These are phyloP conservation scores for Dasypus novemcinctus DNA, from an alignment of 2,113 vertebrate genomes.

Conservation along the genomic window DNA sequence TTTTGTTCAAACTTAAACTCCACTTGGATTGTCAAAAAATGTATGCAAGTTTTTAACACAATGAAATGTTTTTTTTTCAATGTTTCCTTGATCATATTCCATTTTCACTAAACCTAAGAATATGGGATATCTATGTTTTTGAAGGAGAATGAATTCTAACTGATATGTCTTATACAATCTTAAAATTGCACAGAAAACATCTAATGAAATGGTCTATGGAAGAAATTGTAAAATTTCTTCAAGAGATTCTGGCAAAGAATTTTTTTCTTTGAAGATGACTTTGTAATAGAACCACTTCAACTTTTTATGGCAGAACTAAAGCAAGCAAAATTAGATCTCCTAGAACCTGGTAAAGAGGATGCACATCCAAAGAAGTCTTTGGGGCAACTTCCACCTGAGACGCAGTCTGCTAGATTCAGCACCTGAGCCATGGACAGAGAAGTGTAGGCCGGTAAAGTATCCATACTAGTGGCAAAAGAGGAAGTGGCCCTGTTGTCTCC, in stretches of 20 bases:
- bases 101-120: conserved; percentile 96
- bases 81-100: conserved; percentile 99
- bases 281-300: conserved; percentile 96
- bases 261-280: conserved; percentile 95
- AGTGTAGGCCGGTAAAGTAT: conserved; percentile 73
- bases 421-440: conserved; percentile 92
- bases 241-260: conserved; percentile 92
- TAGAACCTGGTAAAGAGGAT: conserved; percentile 94
- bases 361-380: conserved; percentile 94
- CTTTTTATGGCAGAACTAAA: conserved; percentile 93
- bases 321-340: conserved; percentile 92
- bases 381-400: conserved; percentile 90
- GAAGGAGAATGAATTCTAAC: conserved; percentile 95
- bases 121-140: conserved; percentile 99
- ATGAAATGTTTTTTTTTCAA: conserved; percentile 99
- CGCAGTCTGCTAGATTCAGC: conserved; percentile 79
- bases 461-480: conserved; percentile 69
- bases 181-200: conserved; percentile 97
- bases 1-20: conserved; percentile 95
- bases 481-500: conserved; percentile 70
- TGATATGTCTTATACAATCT: conserved; percentile 97
- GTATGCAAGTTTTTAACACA: conserved; percentile 94
- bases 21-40: conserved; percentile 91
- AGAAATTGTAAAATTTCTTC: conserved; percentile 97
- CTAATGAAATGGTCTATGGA: conserved; percentile 97